These are phyloP conservation scores for Amazona ochrocephala DNA, from an alignment of 2,797 vertebrate species.

Conservation along the genomic window DNA sequence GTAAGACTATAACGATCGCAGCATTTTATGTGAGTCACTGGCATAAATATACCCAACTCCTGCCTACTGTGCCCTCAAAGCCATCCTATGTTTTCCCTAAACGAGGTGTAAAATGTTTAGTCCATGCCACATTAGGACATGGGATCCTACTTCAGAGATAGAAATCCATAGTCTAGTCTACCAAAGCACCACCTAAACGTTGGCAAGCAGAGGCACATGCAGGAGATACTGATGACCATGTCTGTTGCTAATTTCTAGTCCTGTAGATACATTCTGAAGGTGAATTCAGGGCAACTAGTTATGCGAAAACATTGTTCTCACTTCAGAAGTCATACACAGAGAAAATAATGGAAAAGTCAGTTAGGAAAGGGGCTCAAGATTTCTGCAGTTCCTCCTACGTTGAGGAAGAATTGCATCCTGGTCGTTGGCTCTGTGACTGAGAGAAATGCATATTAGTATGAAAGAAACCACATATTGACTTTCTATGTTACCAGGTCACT, in stretches of 20 bases:
- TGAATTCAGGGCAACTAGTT: not conserved
- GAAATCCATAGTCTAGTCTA: not conserved
- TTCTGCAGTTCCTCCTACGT: not conserved
- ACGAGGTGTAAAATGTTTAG: not conserved
- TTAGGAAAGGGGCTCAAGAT: not conserved
- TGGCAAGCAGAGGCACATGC: not conserved
- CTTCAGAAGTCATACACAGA: not conserved
- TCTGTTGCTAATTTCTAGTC: not conserved
- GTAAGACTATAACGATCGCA: not conserved
- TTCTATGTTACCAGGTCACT: not conserved
- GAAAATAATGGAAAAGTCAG: not conserved
- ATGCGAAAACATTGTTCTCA: not conserved
- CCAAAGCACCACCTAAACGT: not conserved
- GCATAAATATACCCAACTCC: not conserved
- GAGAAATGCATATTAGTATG: not conserved
- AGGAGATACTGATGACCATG: not conserved
- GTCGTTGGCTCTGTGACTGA: not conserved
- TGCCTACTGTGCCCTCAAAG: not conserved
- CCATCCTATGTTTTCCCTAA: not conserved
- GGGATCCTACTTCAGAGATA: not conserved
- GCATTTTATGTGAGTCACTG: not conserved
- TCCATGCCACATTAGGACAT: not conserved
- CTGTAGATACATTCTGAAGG: not conserved
- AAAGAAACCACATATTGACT: conserved; percentile 26
- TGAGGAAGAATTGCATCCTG: not conserved